Base-by-base conservation (phyloP, 2,113 vertebrate genomes). In the Crocuta crocuta region DNA sequence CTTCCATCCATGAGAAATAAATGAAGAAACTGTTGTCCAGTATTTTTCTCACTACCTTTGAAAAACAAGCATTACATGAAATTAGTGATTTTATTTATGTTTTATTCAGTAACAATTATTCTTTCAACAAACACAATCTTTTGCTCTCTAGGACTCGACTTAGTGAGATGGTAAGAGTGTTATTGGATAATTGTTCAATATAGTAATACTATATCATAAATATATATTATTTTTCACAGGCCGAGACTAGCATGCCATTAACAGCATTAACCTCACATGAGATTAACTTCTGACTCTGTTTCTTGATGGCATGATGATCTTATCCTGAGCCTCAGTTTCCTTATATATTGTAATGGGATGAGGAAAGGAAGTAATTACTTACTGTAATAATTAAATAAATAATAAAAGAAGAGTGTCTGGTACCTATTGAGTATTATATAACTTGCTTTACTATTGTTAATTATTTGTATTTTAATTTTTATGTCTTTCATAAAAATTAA, bases 1-100 rank as follows among this genome's bases (percentile, higher is more conserved):
- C 76, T 98, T 97, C 99, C 99, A 89, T 99, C 99, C 97, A 98
- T 91, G 82, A 99, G 99, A 96, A 99, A 99, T n/a, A 99, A 97
- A 61, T 99, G 99, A 93, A 99, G 99, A 96, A 99, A 99, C 9
- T 97, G 98, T 66, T 99, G 98, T 70, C 98, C 99, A 74, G 98
- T 98, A 98, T 98, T 98, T 94, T 98, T 99, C 92, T 99, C 98
- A 73, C 97, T 98, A 96, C 98, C 99, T 99, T 98, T 96, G 39
- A 98, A 98, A 98, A 93, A 98, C 4, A 98, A 97, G 97, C 78
- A 94, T 23, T 33, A 24, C 43, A 39, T 89, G 48, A 96, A 2
- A 61, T 98, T 85, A 97, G 26, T 74, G 35, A 98, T 31, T 58
- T 78, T 28, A 39, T 82, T 82, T 53, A 78, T n/a, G 39, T 79